Conservation (phyloP, 1,140 invertebrate genomes). For the Telenomus remus region DNA sequence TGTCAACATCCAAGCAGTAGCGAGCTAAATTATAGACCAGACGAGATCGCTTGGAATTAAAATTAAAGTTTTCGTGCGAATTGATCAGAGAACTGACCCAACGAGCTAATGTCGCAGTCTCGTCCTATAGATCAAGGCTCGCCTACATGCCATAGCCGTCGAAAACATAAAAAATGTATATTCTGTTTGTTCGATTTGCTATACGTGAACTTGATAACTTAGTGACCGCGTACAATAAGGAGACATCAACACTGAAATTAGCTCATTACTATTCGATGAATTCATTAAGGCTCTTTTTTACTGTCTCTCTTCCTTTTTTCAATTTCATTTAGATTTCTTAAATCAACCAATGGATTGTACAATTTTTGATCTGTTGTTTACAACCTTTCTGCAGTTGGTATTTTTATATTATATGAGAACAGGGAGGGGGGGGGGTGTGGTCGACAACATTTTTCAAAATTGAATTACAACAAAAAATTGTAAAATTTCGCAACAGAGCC, state of each 20-base stretch:
- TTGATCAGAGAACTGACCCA: not conserved
- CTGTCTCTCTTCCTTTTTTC: constrained; percentile 2
- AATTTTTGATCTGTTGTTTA: too few relatives aligned
- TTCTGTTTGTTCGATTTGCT: constrained; percentile 56
- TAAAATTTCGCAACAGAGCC: too few relatives aligned
- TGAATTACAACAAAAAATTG: too few relatives aligned
- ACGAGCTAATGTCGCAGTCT: not conserved
- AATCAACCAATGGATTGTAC: too few relatives aligned
- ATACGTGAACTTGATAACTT: constrained; percentile 58
- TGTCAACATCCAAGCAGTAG: constrained; percentile 22
- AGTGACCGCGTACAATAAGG: constrained; percentile 39
- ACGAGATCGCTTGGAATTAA: constrained; percentile 29
- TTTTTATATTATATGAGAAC: too few relatives aligned
- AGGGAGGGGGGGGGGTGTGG: too few relatives aligned
- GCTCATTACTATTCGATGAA: constrained; percentile 42
- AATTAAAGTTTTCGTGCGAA: constrained; percentile 22
- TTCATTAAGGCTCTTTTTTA: constrained; percentile 39
- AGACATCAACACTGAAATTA: constrained; percentile 48
- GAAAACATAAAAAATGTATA: constrained; percentile 58
- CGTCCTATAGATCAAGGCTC: constrained; percentile 40
- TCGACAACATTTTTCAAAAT: too few relatives aligned
- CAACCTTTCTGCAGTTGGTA: too few relatives aligned
- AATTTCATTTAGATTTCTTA: not conserved
- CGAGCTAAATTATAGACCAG: constrained; percentile 21
- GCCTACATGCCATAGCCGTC: constrained; percentile 34